A percentile compares a stretch with the other conserved stretches of the same genome.
Evolutionary conservation across 1,140 invertebrate species (phyloP).

Genomic region (Penaeus chinensis): DNA sequence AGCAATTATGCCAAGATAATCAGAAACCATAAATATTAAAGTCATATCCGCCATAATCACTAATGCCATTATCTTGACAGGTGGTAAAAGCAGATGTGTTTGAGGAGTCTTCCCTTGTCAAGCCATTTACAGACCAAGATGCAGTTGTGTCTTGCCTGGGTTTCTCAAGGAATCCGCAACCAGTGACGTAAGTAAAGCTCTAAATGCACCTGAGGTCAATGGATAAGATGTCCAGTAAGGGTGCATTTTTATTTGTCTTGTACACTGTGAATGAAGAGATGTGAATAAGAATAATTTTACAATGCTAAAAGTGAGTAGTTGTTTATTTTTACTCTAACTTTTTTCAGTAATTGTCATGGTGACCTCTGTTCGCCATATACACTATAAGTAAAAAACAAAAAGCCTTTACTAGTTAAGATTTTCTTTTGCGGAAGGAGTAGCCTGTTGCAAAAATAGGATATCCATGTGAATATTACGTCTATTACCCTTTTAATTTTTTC

Average conservation of each 20-base stretch:
- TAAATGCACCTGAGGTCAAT: neutral
- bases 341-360: neutral
- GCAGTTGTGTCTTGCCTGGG: conserved; percentile 66
- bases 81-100: conserved; percentile 65
- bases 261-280: too few relatives aligned
- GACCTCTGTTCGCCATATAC: neutral
- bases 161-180: conserved; percentile 51
- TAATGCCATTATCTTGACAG: neutral
- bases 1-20: neutral
- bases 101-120: conserved; percentile 57
- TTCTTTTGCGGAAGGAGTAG: too few relatives aligned
- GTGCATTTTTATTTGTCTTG: too few relatives aligned
- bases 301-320: too few relatives aligned
- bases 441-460: too few relatives aligned
- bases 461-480: neutral
- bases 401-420: too few relatives aligned
- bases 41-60: neutral
- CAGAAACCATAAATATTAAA: neutral
- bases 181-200: conserved; percentile 55
- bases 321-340: too few relatives aligned
- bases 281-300: too few relatives aligned
- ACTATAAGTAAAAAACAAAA: too few relatives aligned
- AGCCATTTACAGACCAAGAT: conserved; percentile 62
- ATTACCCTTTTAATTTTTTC: neutral
- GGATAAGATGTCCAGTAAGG: too few relatives aligned